Percentiles rank a stretch among this genome's conserved stretches.
Evolutionary conservation across 2,888 invertebrate genomes (phyloP).

Genomic region (Drosophila anceps): DNA sequence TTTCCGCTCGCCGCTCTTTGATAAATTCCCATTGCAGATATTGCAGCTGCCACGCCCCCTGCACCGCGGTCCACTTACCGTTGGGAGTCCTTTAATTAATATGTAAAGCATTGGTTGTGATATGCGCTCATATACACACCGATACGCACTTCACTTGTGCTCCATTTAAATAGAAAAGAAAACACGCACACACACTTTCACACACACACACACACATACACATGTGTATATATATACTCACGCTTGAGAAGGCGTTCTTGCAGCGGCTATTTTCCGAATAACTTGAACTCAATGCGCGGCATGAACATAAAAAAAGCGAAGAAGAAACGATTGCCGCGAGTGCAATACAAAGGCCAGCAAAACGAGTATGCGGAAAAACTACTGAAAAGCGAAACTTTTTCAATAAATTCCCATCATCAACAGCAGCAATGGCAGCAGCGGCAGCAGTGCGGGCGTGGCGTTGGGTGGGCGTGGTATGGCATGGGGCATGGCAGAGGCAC

Average conservation of each 20-base stretch:
- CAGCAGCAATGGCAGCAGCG: constrained; percentile 45
- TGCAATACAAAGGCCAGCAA: constrained; percentile 67
- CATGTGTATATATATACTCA: not conserved
- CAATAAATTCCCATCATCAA: constrained; percentile 78
- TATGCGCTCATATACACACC: constrained; percentile 29
- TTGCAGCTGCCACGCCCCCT: constrained; percentile 26
- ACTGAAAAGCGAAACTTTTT: constrained; percentile 78
- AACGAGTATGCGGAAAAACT: constrained; percentile 58
- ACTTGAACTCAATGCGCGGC: constrained; percentile 78
- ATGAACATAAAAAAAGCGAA: constrained; percentile 71
- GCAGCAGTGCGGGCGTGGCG: not conserved
- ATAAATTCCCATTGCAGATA: constrained; percentile 18
- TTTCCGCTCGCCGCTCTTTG: constrained; percentile 30
- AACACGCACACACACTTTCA: constrained; percentile 33
- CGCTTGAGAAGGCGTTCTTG: constrained; percentile 45
- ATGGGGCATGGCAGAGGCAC: constrained; percentile 35
- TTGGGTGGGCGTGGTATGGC: constrained; percentile 2
- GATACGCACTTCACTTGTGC: constrained; percentile 79
- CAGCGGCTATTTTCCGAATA: constrained; percentile 79
- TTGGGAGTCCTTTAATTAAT: constrained; percentile 69
- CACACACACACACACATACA: constrained; percentile 2
- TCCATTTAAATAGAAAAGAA: constrained; percentile 82
- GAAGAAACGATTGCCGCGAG: constrained; percentile 57
- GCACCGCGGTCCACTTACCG: constrained; percentile 1
- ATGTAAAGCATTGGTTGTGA: constrained; percentile 66